A percentile compares a stretch with the other conserved stretches of the same genome.
phyloP scores from a whole-genome alignment of 2,113 vertebrate species.

The Microcebus griseorufus region DNA sequence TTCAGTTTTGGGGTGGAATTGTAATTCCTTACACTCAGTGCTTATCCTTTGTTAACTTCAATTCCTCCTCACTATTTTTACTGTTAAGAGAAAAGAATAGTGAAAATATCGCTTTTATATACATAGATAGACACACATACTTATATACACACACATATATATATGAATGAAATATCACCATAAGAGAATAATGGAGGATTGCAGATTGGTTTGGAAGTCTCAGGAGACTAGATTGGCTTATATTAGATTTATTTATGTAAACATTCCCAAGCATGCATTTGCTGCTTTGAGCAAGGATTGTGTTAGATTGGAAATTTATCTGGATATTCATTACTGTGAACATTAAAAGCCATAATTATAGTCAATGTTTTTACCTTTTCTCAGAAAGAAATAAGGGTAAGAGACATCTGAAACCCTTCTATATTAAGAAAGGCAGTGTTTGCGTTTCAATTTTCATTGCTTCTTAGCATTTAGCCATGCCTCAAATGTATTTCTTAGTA shows the following conservation, averaged over 20 bases:
- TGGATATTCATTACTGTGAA: neutral
- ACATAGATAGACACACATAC: neutral
- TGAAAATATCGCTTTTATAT: neutral
- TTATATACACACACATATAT: neutral
- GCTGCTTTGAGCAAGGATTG: neutral
- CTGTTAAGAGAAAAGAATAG: neutral
- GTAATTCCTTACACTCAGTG: neutral
- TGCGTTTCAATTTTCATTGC: neutral
- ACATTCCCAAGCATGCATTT: neutral
- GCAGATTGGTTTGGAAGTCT: neutral
- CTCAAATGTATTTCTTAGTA: neutral
- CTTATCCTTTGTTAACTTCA: neutral
- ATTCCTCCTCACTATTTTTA: neutral
- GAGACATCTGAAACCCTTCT: neutral
- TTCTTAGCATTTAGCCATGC: neutral
- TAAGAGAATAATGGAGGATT: neutral
- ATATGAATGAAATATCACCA: neutral
- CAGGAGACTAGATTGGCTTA: neutral
- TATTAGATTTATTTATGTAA: conserved; percentile 13
- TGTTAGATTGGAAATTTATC: neutral
- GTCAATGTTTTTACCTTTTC: neutral
- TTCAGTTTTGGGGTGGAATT: neutral
- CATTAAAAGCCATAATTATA: conserved; percentile 14
- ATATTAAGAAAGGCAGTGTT: neutral
- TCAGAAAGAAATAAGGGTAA: neutral